Conservation (phyloP, 2,113 vertebrate genomes). For the Dromaius novaehollandiae region DNA sequence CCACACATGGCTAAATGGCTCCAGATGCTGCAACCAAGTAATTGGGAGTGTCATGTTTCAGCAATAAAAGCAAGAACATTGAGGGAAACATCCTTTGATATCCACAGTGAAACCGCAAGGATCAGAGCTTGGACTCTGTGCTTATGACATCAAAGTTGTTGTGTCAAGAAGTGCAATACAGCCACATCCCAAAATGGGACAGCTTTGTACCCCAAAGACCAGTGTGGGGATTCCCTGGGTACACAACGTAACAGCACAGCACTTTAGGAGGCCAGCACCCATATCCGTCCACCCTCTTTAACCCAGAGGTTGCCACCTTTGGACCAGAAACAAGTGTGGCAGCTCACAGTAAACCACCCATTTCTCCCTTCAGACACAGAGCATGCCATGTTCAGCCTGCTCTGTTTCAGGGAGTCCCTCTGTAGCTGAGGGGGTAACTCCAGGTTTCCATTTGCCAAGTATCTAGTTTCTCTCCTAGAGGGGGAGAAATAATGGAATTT, state of each 20-base stretch:
- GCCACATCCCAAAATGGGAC: neutral
- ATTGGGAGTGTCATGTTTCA: neutral
- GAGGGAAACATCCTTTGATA: neutral
- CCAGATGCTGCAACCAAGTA: accelerated
- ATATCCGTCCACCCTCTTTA: too few relatives aligned
- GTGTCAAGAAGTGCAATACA: neutral
- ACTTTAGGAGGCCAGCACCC: neutral
- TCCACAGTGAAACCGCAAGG: neutral
- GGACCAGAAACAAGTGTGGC: neutral
- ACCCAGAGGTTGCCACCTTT: too few relatives aligned
- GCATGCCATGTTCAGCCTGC: neutral
- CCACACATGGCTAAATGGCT: neutral
- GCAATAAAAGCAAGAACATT: neutral
- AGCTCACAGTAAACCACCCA: neutral
- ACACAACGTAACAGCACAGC: neutral
- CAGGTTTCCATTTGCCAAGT: neutral
- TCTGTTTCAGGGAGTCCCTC: neutral
- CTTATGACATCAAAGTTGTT: neutral
- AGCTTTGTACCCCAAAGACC: neutral
- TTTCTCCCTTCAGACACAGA: neutral
- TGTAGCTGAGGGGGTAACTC: neutral
- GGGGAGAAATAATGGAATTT: neutral
- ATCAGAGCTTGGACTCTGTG: neutral
- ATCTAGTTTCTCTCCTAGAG: neutral
- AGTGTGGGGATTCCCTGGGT: neutral